Percentiles rank a stretch among this genome's conserved stretches.
phyloP scores from a whole-genome alignment of 2,113 vertebrate genomes.

The Rhizomys pruinosus region DNA sequence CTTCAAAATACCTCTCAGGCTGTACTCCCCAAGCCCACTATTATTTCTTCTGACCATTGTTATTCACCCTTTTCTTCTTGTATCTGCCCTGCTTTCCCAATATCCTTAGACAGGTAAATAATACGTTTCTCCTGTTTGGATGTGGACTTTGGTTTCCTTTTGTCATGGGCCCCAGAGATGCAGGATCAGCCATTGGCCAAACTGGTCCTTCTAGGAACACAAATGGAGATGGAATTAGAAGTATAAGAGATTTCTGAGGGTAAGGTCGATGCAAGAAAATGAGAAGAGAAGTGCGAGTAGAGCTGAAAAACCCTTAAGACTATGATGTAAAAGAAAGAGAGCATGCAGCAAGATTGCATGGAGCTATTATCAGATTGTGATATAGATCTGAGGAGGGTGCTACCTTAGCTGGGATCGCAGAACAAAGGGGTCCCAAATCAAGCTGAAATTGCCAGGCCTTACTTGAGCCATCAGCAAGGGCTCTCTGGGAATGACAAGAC shows the following conservation, averaged over 20 bases:
- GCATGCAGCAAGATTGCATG: not conserved
- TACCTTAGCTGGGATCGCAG: not conserved
- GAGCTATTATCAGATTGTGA: not conserved
- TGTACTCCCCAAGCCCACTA: not conserved
- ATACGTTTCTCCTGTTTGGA: not conserved
- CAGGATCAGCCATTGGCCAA: not conserved
- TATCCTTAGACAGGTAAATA: not conserved
- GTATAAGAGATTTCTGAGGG: not conserved
- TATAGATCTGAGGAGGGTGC: not conserved
- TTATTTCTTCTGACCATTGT: not conserved
- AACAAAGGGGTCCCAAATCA: not conserved
- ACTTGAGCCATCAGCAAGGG: not conserved
- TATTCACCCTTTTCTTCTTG: not conserved
- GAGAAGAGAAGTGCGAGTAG: not conserved
- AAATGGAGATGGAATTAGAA: not conserved
- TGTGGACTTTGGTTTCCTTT: not conserved
- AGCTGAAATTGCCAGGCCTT: not conserved
- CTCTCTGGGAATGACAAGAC: not conserved
- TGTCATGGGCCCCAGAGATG: rapidly evolving
- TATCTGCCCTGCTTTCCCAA: not conserved
- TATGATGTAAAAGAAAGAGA: not conserved
- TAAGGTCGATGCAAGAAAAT: not conserved
- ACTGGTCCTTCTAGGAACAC: slow-evolving; percentile 2
- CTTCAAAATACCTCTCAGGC: not conserved
- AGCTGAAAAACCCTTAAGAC: not conserved